A percentile compares a stretch with the other conserved stretches of the same genome.
These are phyloP conservation scores for Gonioctena quinquepunctata DNA, from an alignment of 1,140 invertebrate species.

Conservation along the genomic window DNA sequence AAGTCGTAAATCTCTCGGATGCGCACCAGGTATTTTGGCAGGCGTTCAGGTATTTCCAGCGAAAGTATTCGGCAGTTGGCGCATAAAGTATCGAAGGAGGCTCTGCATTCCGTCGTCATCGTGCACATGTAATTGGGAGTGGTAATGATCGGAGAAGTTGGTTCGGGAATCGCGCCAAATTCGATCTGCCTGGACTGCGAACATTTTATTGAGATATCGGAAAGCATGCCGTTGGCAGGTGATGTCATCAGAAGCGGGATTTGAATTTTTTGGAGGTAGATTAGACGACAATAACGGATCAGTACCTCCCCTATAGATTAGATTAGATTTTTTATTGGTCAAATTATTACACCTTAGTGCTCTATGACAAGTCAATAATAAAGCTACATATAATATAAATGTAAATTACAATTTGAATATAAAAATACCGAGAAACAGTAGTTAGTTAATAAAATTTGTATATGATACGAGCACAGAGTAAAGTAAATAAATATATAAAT, in stretches of 20 bases:
- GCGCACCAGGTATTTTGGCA: constrained; percentile 28
- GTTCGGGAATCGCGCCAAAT: not conserved
- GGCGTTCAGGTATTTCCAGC: constrained; percentile 13
- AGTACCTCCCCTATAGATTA: not conserved
- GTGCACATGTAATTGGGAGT: constrained; percentile 28
- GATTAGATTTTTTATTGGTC: too few relatives aligned
- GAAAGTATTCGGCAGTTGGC: not conserved
- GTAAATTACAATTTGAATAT: too few relatives aligned
- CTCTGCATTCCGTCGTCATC: not conserved
- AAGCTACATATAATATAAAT: too few relatives aligned
- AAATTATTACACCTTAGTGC: too few relatives aligned
- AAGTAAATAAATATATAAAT: too few relatives aligned
- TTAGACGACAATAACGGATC: not conserved
- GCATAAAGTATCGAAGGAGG: not conserved
- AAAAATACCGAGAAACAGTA: too few relatives aligned
- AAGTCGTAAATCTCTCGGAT: not conserved
- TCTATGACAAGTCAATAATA: too few relatives aligned
- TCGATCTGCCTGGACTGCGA: not conserved
- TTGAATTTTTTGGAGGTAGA: not conserved
- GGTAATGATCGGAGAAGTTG: constrained; percentile 29
- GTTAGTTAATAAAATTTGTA: too few relatives aligned
- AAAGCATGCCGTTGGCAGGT: not conserved
- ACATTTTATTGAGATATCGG: not conserved
- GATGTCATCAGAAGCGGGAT: not conserved
- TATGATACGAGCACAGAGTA: too few relatives aligned